phyloP scores from a whole-genome alignment of 2,797 vertebrate species.

The Platalea minor region DNA sequence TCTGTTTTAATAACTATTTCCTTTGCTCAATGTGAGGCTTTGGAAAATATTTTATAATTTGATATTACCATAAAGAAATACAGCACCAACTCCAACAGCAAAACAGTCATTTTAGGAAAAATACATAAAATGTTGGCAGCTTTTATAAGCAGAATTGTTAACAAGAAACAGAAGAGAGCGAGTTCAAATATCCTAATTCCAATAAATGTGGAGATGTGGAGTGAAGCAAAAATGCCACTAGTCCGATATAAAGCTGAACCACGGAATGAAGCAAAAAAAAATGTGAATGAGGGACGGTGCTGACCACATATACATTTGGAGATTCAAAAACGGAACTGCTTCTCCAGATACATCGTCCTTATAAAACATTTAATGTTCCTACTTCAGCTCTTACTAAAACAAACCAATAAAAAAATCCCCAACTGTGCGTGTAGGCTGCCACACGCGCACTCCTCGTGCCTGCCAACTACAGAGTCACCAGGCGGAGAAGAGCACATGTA shows the following conservation, averaged over 20 bases:
- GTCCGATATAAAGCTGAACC: conserved; percentile 49
- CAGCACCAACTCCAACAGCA: background rate
- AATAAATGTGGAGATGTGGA: background rate
- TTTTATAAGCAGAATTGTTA: conserved; percentile 26
- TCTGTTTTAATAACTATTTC: background rate
- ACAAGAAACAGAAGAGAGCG: conserved; percentile 10
- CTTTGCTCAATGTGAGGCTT: background rate
- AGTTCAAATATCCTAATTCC: conserved; percentile 24
- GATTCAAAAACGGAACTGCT: background rate
- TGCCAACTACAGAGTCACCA: background rate
- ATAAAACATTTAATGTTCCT: conserved; percentile 1
- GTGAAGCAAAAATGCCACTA: background rate
- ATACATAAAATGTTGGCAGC: conserved; percentile 16
- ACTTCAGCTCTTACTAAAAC: conserved; percentile 31
- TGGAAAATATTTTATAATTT: conserved; percentile 31
- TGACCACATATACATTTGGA: conserved; percentile 16
- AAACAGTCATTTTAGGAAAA: conserved; percentile 23
- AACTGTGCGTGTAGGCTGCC: conserved; percentile 4
- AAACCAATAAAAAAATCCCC: conserved; percentile 1
- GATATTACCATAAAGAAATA: background rate
- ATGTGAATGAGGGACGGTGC: background rate
- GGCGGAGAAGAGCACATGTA: background rate
- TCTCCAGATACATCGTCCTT: background rate
- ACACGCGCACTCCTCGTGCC: background rate
- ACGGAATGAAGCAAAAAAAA: conserved; percentile 15